Evolutionary conservation across 2,113 vertebrate genomes (phyloP), one percentile per base, ranked within the genome.

Genomic region (Cairina moschata): DNA sequence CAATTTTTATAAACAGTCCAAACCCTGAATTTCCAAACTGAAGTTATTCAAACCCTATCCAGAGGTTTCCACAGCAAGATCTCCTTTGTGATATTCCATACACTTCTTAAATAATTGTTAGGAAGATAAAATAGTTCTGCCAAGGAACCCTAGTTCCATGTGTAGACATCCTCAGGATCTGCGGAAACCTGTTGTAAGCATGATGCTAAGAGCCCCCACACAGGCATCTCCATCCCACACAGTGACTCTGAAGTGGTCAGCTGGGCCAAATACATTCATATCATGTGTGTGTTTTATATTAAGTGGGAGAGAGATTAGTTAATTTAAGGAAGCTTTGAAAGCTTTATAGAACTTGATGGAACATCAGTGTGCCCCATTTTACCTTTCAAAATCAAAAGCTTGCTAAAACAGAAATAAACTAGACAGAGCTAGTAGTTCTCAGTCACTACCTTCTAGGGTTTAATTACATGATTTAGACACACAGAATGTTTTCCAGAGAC

Each of bases 171-270:
- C 60, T 75, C 36, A 67, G 73, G 80, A 94, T 86, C 90, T 91
- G 63, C 74, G 50, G 48, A 46, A 95, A 73, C 22, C 58, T 95
- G 90, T 66, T 88, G 81, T 73, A 77, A 95, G 34, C 26, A 50
- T 74, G 62, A 87, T 84, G 74, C 58, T 76, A 40, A 92, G 66
- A 34, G 76, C 76, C 72, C 85, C 65, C 87, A 82, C 78, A 38
- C 22, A 83, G 58, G 88, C 56, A 21, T 90, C 93, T 96, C 50
- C 83, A 69, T 74, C 80, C 87, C 92, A 88, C 85, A 93, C 56
- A 32, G 59, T 74, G 71, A 52, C 87, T 89, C 95, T 97, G 88
- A 91, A 96, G 92, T 96, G 91, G 88, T 91, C 91, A 96, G 72
- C 72, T n/a, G 26, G 79, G 79, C 60, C 79, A 95, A 94, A 80